A percentile compares a stretch with the other conserved stretches of the same genome.
These are phyloP conservation scores for Varroa destructor DNA, from an alignment of 1,140 invertebrate genomes.

Conservation along the genomic window DNA sequence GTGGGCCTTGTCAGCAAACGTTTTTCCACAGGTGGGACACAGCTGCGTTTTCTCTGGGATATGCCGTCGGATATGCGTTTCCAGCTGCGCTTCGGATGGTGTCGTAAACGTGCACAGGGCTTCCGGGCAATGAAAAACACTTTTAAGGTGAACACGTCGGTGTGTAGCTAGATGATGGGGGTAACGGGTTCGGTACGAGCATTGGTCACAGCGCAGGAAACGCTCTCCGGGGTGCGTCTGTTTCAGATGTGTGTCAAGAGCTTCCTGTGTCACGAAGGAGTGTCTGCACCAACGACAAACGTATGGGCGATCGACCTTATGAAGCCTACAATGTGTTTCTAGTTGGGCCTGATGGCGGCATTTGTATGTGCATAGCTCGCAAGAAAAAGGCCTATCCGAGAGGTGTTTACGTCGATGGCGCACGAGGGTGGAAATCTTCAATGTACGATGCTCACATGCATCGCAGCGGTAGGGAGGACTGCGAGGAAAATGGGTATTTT, in stretches of 20 bases:
- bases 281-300: background rate
- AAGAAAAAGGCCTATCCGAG: constrained; percentile 2
- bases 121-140: background rate
- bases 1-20: background rate
- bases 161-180: constrained; percentile 13
- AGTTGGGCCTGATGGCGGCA: constrained; percentile 4
- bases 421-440: constrained; percentile 3
- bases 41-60: background rate
- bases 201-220: constrained; percentile 10
- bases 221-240: background rate
- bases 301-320: constrained; percentile 6
- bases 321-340: constrained; percentile 2
- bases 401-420: constrained; percentile 14
- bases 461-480: constrained; percentile 22
- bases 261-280: background rate
- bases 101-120: constrained; percentile 9
- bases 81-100: background rate
- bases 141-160: background rate
- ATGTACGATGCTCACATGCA: background rate
- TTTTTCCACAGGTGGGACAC: constrained; percentile 5
- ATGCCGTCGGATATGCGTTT: constrained; percentile 5
- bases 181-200: background rate
- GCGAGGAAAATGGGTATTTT: background rate
- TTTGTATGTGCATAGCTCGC: constrained; percentile 7
- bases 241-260: background rate